Evolutionary conservation across 2,113 vertebrate genomes (phyloP).

Genomic region (Athene noctua): DNA sequence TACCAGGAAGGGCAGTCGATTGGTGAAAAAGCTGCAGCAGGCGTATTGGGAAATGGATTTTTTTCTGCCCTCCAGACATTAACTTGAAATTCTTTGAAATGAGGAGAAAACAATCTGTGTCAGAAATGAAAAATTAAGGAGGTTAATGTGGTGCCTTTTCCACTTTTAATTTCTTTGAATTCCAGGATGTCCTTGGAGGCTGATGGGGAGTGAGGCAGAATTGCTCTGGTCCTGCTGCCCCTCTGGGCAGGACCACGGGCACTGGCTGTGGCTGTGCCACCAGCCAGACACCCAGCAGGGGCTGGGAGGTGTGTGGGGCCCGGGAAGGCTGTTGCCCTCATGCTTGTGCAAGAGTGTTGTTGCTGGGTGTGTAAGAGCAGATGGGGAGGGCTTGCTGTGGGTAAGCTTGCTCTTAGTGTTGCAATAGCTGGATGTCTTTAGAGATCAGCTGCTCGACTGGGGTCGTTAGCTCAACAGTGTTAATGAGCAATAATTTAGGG

Average conservation of each 20-base stretch:
- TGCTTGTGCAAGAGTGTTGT: not conserved
- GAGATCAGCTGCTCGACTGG: not conserved
- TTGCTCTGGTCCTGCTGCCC: fast-evolving
- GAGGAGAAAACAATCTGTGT: slow-evolving; percentile 79
- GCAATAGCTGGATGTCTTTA: not conserved
- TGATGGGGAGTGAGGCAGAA: not conserved
- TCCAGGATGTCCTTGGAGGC: slow-evolving; percentile 66
- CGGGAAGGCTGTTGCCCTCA: fast-evolving
- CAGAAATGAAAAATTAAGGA: slow-evolving; percentile 81
- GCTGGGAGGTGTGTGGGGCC: fast-evolving
- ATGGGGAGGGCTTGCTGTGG: fast-evolving
- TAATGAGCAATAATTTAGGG: not conserved
- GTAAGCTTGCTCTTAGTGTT: fast-evolving
- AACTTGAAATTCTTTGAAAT: slow-evolving; percentile 86
- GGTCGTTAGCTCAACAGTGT: not conserved
- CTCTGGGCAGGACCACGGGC: fast-evolving
- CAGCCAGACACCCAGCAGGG: fast-evolving
- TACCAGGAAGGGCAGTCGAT: slow-evolving; percentile 88
- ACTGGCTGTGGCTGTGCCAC: fast-evolving
- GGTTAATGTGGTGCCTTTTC: slow-evolving; percentile 71
- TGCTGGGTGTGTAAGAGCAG: not conserved
- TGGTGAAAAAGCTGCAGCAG: slow-evolving; percentile 81
- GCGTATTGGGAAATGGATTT: slow-evolving; percentile 93
- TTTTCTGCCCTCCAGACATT: slow-evolving; percentile 84
- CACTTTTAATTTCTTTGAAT: slow-evolving; percentile 66